Conservation (phyloP, 2,113 vertebrate genomes). For the Dasyurus viverrinus region DNA sequence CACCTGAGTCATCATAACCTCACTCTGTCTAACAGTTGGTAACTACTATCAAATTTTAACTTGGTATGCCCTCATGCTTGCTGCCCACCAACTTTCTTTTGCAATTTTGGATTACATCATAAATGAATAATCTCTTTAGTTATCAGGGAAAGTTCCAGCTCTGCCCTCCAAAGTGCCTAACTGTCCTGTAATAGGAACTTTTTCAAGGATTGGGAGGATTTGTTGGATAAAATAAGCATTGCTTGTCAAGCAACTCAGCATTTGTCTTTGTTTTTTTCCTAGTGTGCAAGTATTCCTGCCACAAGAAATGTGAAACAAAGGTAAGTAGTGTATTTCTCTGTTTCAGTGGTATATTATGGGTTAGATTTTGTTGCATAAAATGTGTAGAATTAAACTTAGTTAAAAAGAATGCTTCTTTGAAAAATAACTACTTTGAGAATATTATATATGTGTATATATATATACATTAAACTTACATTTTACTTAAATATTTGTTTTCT, state of each 20-base stretch:
- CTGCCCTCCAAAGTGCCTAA: no score
- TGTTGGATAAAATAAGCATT: neutral
- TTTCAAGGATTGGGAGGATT: neutral
- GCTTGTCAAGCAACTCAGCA: no score
- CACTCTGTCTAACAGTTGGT: neutral
- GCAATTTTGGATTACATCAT: neutral
- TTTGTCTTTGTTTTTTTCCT: slow-evolving; percentile 59
- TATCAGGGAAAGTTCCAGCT: neutral
- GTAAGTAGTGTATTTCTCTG: slow-evolving; percentile 72
- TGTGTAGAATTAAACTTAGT: neutral
- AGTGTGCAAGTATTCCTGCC: slow-evolving; percentile 86
- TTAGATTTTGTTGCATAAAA: slow-evolving; percentile 19
- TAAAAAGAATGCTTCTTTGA: neutral
- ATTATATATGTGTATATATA: neutral
- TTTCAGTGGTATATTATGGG: neutral
- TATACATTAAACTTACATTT: neutral
- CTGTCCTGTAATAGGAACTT: no score
- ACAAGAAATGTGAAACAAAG: slow-evolving; percentile 85
- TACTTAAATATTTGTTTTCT: neutral
- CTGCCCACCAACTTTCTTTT: neutral
- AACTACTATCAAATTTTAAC: neutral
- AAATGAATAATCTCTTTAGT: neutral
- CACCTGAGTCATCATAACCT: neutral
- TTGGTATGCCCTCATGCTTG: neutral
- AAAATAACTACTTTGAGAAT: neutral